Evolutionary conservation across 2,888 invertebrate genomes (phyloP).

Genomic region (Diadromus collaris): DNA sequence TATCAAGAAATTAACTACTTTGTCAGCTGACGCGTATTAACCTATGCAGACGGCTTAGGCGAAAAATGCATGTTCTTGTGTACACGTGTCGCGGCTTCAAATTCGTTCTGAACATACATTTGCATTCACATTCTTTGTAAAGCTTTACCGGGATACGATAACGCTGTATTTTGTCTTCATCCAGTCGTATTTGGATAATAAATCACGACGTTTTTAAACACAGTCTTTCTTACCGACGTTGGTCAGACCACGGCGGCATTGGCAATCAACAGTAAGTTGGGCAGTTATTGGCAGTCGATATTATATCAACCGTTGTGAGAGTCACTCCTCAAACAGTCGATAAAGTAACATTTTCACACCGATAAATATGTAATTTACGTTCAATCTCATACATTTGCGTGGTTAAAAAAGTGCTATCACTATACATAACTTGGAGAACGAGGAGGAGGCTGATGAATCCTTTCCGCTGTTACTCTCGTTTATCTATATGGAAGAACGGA

Average conservation of each 20-base stretch:
- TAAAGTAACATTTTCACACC: not conserved
- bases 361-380: not conserved
- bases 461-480: constrained; percentile 27
- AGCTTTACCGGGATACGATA: not conserved
- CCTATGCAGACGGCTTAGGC: too few species aligned
- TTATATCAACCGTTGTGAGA: constrained; percentile 20
- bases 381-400: not conserved
- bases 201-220: not conserved
- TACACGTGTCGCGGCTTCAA: not conserved
- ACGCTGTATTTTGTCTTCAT: constrained; percentile 2
- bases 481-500: constrained; percentile 36
- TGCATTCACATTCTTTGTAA: not conserved
- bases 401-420: not conserved
- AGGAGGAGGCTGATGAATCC: constrained; percentile 23
- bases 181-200: constrained; percentile 9
- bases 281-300: constrained; percentile 17
- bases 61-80: too few species aligned
- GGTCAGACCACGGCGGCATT: not conserved
- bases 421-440: not conserved
- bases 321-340: not conserved
- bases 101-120: constrained; percentile 3
- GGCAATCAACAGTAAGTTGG: not conserved
- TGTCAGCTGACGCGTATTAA: not conserved
- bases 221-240: constrained; percentile 23
- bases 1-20: not conserved